These are phyloP conservation scores for Coilia nasus DNA, from an alignment of 2,797 vertebrate genomes.

Conservation along the genomic window DNA sequence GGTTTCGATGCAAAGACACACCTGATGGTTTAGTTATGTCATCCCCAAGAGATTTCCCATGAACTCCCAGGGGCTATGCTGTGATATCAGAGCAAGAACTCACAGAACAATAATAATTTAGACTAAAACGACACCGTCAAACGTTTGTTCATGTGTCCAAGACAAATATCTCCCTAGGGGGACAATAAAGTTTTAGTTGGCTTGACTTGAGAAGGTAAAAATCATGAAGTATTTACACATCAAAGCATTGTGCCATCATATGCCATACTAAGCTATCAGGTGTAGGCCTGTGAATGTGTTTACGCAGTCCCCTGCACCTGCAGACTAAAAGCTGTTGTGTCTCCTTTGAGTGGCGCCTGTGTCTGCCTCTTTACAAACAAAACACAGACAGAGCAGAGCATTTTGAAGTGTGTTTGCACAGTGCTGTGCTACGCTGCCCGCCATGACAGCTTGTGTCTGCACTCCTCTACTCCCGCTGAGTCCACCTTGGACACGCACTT, in stretches of 20 bases:
- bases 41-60: too few relatives aligned
- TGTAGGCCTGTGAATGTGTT: too few relatives aligned
- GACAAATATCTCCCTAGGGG: too few relatives aligned
- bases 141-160: too few relatives aligned
- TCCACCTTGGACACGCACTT: constrained; percentile 57
- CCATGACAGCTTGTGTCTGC: constrained; percentile 62
- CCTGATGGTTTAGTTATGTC: too few relatives aligned
- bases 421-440: constrained; percentile 36
- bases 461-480: constrained; percentile 49
- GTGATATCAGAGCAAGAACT: too few relatives aligned
- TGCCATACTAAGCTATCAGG: neutral
- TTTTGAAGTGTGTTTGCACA: neutral
- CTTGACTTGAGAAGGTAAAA: neutral
- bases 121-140: too few relatives aligned
- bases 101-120: too few relatives aligned
- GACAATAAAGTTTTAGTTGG: too few relatives aligned
- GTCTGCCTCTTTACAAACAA: neutral
- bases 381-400: neutral
- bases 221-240: neutral
- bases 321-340: neutral
- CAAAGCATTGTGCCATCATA: neutral
- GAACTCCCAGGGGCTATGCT: too few relatives aligned
- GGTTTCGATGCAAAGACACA: too few relatives aligned
- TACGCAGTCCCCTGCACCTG: too few relatives aligned
- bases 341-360: neutral